These are phyloP conservation scores for Aurelia sp. DNA, from an alignment of 30 jellyfish, hydroid and myxozoan genomes.

Conservation along the genomic window DNA sequence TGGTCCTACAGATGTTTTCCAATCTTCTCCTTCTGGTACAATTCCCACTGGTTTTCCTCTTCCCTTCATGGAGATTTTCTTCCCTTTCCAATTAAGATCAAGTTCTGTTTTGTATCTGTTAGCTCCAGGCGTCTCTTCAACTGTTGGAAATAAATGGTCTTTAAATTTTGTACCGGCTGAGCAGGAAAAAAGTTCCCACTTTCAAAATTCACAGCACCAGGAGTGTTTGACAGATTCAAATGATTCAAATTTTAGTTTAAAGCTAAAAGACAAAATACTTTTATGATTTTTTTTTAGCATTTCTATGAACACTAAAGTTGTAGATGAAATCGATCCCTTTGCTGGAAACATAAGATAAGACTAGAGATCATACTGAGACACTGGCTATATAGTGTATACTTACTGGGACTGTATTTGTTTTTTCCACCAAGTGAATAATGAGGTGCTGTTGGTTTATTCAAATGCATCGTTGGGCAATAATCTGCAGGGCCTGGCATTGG, in stretches of 20 bases:
- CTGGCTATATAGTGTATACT: too few relatives aligned
- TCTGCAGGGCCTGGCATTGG: constrained; percentile 82
- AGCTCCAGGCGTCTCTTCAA: constrained; percentile 68
- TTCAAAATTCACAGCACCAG: too few relatives aligned
- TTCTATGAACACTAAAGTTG: too few relatives aligned
- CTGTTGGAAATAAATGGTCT: not conserved
- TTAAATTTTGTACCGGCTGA: not conserved
- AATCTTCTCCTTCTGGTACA: constrained; percentile 12
- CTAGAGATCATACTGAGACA: too few relatives aligned
- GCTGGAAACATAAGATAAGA: too few relatives aligned
- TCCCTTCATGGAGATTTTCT: constrained; percentile 63
- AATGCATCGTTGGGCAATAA: constrained; percentile 53
- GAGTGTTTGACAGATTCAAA: too few relatives aligned
- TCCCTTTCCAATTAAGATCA: constrained; percentile 68
- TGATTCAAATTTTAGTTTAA: too few relatives aligned
- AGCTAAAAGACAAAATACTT: too few relatives aligned
- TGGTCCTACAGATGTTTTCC: constrained; percentile 63
- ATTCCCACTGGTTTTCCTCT: constrained; percentile 38
- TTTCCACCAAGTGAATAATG: constrained; percentile 83
- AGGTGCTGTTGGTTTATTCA: constrained; percentile 65
- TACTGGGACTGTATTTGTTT: constrained; percentile 52
- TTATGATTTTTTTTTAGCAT: too few relatives aligned
- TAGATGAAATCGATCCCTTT: too few relatives aligned
- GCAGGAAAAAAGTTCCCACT: not conserved
- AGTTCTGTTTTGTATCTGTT: constrained; percentile 55